These are phyloP conservation scores for human (Homo sapiens) DNA, from an alignment of 2,113 vertebrate species.

Conservation along the genomic window DNA sequence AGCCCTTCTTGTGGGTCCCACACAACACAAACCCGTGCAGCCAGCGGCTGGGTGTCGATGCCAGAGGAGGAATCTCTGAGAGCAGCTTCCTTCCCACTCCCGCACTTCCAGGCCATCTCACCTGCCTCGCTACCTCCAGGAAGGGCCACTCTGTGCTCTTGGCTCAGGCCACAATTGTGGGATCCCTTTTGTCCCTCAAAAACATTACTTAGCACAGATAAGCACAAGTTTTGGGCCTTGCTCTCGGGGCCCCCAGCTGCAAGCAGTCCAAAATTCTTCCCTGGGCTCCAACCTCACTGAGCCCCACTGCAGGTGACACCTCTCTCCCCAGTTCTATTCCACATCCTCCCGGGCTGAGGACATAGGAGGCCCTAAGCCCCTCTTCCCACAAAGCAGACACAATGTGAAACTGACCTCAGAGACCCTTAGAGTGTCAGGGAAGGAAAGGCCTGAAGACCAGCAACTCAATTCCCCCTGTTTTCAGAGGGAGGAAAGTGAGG, in stretches of 20 bases:
- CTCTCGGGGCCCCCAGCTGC: neutral
- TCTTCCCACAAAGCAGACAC: neutral
- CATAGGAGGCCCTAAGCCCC: neutral
- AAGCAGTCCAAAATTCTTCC: neutral
- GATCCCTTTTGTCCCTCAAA: neutral
- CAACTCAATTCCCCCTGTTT: neutral
- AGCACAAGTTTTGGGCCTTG: neutral
- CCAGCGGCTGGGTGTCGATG: neutral
- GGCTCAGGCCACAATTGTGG: neutral
- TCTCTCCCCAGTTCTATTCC: neutral
- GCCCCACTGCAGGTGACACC: neutral
- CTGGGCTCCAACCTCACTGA: neutral
- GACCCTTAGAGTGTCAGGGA: neutral
- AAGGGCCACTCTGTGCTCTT: neutral
- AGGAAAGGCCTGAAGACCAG: neutral
- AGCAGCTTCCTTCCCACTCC: neutral
- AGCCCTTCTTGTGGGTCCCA: neutral
- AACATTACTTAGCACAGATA: neutral
- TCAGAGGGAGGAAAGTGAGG: neutral
- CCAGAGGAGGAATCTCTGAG: neutral
- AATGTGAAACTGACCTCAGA: neutral
- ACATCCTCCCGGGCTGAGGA: neutral
- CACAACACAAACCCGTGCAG: neutral
- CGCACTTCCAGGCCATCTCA: neutral
- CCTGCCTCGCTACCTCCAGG: neutral